Evolutionary conservation across 2,888 invertebrate genomes (phyloP).

Genomic region (Mesodorylaimus sp.): DNA sequence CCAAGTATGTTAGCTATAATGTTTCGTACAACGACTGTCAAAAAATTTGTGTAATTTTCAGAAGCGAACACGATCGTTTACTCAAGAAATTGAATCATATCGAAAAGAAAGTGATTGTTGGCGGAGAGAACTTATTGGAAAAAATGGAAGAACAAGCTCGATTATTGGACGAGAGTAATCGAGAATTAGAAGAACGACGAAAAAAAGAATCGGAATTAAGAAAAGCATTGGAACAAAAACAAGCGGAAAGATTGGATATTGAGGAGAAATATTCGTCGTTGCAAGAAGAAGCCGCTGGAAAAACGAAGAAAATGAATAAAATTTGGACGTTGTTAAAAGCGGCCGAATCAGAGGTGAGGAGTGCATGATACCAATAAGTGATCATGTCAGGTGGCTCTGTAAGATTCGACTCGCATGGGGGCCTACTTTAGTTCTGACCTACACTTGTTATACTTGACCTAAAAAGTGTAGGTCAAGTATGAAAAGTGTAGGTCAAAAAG

Average conservation of each 20-base stretch:
- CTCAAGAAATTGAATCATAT: constrained; percentile 66
- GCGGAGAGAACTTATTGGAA: constrained; percentile 90
- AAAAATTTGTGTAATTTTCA: constrained; percentile 16
- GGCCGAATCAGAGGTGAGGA: constrained; percentile 37
- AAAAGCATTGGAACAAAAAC: constrained; percentile 60
- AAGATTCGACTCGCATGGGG: too few relatives aligned
- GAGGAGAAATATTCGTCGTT: constrained; percentile 82
- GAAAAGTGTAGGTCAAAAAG: not conserved
- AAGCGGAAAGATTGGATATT: constrained; percentile 72
- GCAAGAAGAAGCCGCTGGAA: constrained; percentile 81
- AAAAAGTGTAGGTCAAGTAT: too few relatives aligned
- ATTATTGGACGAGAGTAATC: constrained; percentile 64
- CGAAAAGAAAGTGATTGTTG: constrained; percentile 85
- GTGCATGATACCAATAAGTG: not conserved
- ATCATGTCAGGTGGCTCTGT: too few relatives aligned
- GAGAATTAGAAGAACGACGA: constrained; percentile 17
- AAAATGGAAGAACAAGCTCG: constrained; percentile 83
- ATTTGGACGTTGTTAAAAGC: constrained; percentile 65
- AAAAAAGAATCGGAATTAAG: constrained; percentile 56
- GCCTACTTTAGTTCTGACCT: too few relatives aligned
- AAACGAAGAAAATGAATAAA: constrained; percentile 74
- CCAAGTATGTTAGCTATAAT: constrained; percentile 29
- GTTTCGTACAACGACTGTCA: not conserved
- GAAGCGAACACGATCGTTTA: constrained; percentile 57
- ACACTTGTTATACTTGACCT: too few relatives aligned